Conservation (phyloP, 2,113 vertebrate species). For the Caranx melampygus region DNA sequence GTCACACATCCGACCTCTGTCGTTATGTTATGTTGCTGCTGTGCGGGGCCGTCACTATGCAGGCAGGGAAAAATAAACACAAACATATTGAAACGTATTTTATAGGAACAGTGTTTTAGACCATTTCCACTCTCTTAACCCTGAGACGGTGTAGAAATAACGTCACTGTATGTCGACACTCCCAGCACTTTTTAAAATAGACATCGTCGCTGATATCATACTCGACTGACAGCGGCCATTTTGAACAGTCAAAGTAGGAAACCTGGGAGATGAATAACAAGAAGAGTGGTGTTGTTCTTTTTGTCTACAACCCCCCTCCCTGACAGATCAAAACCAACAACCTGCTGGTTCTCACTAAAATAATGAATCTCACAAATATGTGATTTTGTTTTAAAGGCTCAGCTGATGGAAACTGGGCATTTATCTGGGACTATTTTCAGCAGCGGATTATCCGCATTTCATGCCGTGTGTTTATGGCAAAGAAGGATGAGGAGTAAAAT, state of each 20-base stretch:
- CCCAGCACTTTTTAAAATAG: constrained; percentile 61
- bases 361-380: neutral
- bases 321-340: neutral
- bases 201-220: neutral
- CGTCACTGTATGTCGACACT: constrained; percentile 34
- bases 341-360: neutral
- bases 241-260: constrained; percentile 37
- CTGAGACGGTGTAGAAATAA: constrained; percentile 1
- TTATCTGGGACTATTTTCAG: constrained; percentile 3
- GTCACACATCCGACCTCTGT: constrained; percentile 45
- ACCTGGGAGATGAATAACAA: neutral
- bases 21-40: constrained; percentile 36
- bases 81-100: neutral
- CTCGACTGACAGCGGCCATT: constrained; percentile 14
- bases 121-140: constrained; percentile 21
- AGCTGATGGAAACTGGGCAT: neutral
- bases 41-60: constrained; percentile 40
- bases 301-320: neutral
- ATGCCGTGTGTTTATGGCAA: no score
- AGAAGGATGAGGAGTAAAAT: neutral
- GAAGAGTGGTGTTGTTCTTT: neutral
- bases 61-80: constrained; percentile 11
- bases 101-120: constrained; percentile 8
- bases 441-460: neutral
- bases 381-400: neutral